These are phyloP conservation scores for Sepioteuthis lessoniana DNA, from an alignment of 2,888 invertebrate species.

Conservation along the genomic window DNA sequence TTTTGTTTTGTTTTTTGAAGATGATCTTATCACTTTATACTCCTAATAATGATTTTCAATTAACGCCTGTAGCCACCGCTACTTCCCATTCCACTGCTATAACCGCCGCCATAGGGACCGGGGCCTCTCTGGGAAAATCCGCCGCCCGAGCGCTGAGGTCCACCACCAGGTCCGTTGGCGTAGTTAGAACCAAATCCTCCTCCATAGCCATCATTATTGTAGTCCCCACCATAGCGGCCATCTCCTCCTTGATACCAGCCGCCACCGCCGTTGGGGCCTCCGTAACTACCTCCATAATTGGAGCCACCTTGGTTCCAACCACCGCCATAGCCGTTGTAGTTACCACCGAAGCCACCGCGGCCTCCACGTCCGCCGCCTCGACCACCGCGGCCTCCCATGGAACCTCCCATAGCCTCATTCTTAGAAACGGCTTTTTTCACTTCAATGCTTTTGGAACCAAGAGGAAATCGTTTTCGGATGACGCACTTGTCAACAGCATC, in stretches of 20 bases:
- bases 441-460: conserved; percentile 89
- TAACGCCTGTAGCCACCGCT: conserved; percentile 40
- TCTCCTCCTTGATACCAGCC: conserved; percentile 24
- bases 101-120: not conserved
- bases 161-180: conserved; percentile 12
- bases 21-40: not conserved
- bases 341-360: conserved; percentile 36
- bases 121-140: not conserved
- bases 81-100: not conserved
- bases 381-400: conserved; percentile 47
- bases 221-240: conserved; percentile 35
- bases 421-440: conserved; percentile 94
- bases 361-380: conserved; percentile 40
- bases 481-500: conserved; percentile 97
- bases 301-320: conserved; percentile 11
- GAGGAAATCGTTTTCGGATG: conserved; percentile 79
- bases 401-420: conserved; percentile 78
- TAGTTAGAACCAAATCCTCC: not conserved
- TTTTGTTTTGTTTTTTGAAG: not conserved
- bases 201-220: not conserved
- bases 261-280: not conserved
- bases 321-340: not conserved
- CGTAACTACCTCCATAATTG: not conserved
- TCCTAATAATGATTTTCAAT: not conserved
- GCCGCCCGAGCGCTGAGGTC: not conserved